Base-by-base conservation (phyloP, 1,140 invertebrate species). In the Leptoteleia sp. region DNA sequence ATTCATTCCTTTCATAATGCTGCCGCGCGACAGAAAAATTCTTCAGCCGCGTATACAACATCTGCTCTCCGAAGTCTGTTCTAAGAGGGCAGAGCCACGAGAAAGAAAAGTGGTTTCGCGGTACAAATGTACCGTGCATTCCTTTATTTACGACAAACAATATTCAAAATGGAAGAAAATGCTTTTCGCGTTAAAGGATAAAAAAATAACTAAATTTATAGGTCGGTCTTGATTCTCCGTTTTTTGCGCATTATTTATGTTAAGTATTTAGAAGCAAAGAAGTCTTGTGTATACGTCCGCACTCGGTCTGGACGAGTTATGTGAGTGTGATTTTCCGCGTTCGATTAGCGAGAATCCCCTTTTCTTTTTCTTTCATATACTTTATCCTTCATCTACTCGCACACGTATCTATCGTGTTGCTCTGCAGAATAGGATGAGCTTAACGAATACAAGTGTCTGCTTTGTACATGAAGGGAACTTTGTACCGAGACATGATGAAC, bases 301-400 rank as follows among this genome's bases (percentile, higher is more conserved):
- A 15, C 52, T 52, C n/a, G 27, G 17, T 12, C 17, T 38, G 70
- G 33, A 57, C 70, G 70, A 73, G 59, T 73, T 73, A 73, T 64
- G 59, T 62, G 81, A 84, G 82, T 83, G 83, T 81, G 84, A 84
- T 84, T 85, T 85, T 86, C 83, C 83, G 83, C 76, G 67, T 85
- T 85, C 83, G 84, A 86, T 86, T 86, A 84, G 82, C 75, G 64
- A 76, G 61, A 45, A 68, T 57, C 54, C 47, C 64, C 65, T 73
- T 75, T 73, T 61, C 70, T 48, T 65, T 50, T 73, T 62, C 68
- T 62, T 76, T 54, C 48, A 25, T 42, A 55, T 62, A 62, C 50
- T 73, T 73, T 72, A 72, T 72, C 57, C 68, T 72, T 64, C 70
- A 73, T 73, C 70, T 57, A 38, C 50, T 64, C 33, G 59, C 29